phyloP scores from a whole-genome alignment of 2,888 invertebrate species.

The Aspidapion aeneum region DNA sequence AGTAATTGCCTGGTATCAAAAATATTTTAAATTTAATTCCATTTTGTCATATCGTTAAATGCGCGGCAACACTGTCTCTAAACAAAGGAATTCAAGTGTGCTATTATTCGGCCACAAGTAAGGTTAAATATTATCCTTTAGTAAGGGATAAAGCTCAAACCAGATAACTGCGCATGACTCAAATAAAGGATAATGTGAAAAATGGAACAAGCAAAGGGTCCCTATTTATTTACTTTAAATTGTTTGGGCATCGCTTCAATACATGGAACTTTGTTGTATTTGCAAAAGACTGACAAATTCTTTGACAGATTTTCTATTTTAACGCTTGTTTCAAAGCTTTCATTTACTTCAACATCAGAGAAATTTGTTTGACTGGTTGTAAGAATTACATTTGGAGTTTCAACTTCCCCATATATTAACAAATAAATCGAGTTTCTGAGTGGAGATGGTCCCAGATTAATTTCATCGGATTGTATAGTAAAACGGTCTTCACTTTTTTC shows the following conservation, averaged over 20 bases:
- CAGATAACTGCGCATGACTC: no score
- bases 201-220: no score
- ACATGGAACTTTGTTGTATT: conserved; percentile 16
- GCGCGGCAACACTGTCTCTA: no score
- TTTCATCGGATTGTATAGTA: not conserved
- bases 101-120: no score
- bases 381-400: conserved; percentile 50
- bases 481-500: not conserved
- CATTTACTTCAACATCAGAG: conserved; percentile 47
- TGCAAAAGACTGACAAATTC: conserved; percentile 27
- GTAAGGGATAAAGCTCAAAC: no score
- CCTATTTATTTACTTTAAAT: not conserved
- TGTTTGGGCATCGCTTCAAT: not conserved
- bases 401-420: conserved; percentile 56
- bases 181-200: no score
- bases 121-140: no score
- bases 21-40: no score
- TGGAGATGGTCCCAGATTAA: not conserved
- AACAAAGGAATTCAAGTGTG: no score
- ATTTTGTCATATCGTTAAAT: no score
- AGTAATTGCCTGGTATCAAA: no score
- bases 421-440: not conserved
- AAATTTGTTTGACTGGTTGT: conserved; percentile 51
- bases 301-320: conserved; percentile 33
- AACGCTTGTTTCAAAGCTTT: conserved; percentile 32